Conservation (phyloP, 2,113 vertebrate genomes). For the Centropristis striata region DNA sequence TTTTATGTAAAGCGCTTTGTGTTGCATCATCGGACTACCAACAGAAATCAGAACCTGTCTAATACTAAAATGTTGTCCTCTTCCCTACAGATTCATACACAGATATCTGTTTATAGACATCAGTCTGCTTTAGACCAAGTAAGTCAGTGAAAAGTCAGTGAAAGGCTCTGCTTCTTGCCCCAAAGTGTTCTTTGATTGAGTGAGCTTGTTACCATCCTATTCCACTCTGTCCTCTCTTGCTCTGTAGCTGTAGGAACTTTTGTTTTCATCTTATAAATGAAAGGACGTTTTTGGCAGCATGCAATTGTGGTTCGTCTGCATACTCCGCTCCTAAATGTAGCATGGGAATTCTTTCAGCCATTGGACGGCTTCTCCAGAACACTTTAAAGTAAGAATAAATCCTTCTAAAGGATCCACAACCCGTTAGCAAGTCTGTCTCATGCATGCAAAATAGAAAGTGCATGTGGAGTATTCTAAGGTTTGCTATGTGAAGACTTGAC, state of each 20-base stretch:
- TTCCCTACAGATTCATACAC: no score
- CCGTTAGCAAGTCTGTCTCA: background rate
- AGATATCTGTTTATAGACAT: no score
- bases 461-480: background rate
- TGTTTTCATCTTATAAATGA: constrained; percentile 15
- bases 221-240: constrained; percentile 15
- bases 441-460: background rate
- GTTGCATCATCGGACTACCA: no score
- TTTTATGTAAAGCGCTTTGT: no score
- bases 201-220: background rate
- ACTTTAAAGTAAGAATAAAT: constrained; percentile 11
- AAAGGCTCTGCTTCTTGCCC: constrained; percentile 1
- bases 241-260: constrained; percentile 19
- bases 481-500: background rate
- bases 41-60: no score
- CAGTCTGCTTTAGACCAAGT: no score
- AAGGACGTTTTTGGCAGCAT: constrained; percentile 7
- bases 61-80: no score
- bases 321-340: constrained; percentile 39
- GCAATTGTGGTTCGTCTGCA: constrained; percentile 51
- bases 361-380: constrained; percentile 17
- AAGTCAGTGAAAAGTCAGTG: constrained; percentile 8
- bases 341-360: background rate
- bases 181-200: constrained; percentile 16
- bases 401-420: constrained; percentile 20